Evolutionary conservation across 2,888 invertebrate species (phyloP).

Genomic region (Portevinia maculata): DNA sequence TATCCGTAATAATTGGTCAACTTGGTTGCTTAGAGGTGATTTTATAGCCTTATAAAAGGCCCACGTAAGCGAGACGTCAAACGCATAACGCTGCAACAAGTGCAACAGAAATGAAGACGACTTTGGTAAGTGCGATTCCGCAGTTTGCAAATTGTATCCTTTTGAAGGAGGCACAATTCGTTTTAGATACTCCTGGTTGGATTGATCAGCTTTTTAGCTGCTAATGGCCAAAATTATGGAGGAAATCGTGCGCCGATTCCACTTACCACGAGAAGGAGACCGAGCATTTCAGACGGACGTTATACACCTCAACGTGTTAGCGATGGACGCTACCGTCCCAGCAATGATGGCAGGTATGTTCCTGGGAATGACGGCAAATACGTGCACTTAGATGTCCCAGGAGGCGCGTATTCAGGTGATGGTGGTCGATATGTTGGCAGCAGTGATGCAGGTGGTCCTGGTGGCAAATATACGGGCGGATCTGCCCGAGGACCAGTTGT

Average conservation of each 20-base stretch:
- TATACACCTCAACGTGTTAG: conserved; percentile 78
- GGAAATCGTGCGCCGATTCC: conserved; percentile 84
- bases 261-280: conserved; percentile 59
- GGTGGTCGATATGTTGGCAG: conserved; percentile 70
- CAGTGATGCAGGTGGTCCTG: conserved; percentile 62
- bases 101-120: conserved; percentile 60
- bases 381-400: conserved; percentile 82
- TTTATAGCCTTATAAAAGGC: conserved; percentile 65
- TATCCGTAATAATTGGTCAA: conserved; percentile 58
- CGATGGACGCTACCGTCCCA: conserved; percentile 79
- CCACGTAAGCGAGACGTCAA: conserved; percentile 16
- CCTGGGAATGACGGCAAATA: conserved; percentile 82
- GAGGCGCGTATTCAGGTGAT: conserved; percentile 78
- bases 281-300: conserved; percentile 72
- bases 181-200: conserved; percentile 41
- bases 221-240: conserved; percentile 81
- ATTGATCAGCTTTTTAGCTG: conserved; percentile 70
- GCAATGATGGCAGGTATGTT: conserved; percentile 78
- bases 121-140: conserved; percentile 43
- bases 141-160: not conserved
- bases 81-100: conserved; percentile 56
- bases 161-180: not conserved
- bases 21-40: conserved; percentile 52
- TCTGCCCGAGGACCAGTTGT: conserved; percentile 16
- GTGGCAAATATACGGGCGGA: conserved; percentile 41